Base-by-base conservation (phyloP, 2,113 vertebrate species). In the Pseudorectes ferrugineus region DNA sequence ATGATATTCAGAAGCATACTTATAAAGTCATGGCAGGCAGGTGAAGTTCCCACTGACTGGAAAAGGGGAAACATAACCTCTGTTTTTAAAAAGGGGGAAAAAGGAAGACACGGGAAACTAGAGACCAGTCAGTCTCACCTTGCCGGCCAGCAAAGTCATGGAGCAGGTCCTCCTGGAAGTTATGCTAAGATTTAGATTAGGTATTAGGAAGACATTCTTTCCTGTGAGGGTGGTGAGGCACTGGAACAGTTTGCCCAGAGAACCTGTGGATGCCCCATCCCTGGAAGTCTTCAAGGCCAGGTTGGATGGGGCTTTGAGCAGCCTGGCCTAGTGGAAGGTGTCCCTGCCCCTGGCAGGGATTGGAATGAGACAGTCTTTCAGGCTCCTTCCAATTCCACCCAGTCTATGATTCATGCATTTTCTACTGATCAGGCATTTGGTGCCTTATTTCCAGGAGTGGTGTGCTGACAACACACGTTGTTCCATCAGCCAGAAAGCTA, bases 81-180 rank as follows among this genome's bases (percentile, higher is more conserved):
- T 1, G 5, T 61, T 75, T 89, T 61, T 26, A 35, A 25, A 38
- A 75, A 12, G 14, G 5, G 5, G 2, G 0, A 22, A 28, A 54
- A 54, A 21, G 9, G 16, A 46, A 61, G 46, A 26, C 29, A 35
- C 0, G 0, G 12, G 25, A 6, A 61, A 4, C n/a, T 68, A 11
- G 45, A 59, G 19, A 43, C 61, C 16, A 5, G 24, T 9, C 9
- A 31, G 10, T 82, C n/a, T 59, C 29, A 40, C 14, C 61, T 31
- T 35, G 21, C 29, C 40, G 24, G 29, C 38, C 0, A 1, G 5
- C 24, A 74, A 10, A 33, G 46, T 46, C 29, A 40, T 46, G 17
- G n/a, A 74, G 28, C 11, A 17, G 8, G 46, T 45, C 20, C 20
- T 46, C 20, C 36, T 67, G 28, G 45, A 25, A 89, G 17, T 11